These are phyloP conservation scores for Allacma fusca DNA, from an alignment of 2,888 invertebrate species.

Conservation along the genomic window DNA sequence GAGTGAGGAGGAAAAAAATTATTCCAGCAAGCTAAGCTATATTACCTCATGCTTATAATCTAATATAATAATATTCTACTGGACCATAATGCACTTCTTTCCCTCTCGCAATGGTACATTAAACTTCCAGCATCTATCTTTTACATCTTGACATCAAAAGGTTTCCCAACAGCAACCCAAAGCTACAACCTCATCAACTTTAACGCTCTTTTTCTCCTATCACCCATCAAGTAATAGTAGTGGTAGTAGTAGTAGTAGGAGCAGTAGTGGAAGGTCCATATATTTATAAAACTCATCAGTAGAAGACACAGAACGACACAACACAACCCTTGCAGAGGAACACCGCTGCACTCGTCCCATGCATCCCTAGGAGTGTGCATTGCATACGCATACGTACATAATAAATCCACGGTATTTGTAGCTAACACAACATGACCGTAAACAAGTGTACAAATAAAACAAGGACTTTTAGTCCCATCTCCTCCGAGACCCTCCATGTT, in stretches of 20 bases:
- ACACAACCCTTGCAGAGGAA: too few relatives aligned
- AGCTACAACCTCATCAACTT: slow-evolving; percentile 43
- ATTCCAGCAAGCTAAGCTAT: slow-evolving; percentile 18
- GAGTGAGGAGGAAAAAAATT: slow-evolving; percentile 14
- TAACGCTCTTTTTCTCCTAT: slow-evolving; percentile 36
- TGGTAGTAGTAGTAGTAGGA: too few relatives aligned
- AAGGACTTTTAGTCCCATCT: slow-evolving; percentile 21
- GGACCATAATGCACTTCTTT: slow-evolving; percentile 31
- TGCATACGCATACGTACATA: not conserved
- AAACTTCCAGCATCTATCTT: slow-evolving; percentile 40
- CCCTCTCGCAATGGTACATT: slow-evolving; percentile 34
- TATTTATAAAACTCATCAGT: too few relatives aligned
- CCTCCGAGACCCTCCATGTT: slow-evolving; percentile 9
- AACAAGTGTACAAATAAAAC: slow-evolving; percentile 28
- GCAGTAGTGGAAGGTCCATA: too few relatives aligned
- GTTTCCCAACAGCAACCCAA: slow-evolving; percentile 23
- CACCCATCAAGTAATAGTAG: slow-evolving; percentile 12
- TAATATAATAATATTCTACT: slow-evolving; percentile 35
- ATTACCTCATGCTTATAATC: slow-evolving; percentile 10
- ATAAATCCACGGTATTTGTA: not conserved
- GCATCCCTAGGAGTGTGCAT: too few relatives aligned
- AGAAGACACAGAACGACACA: too few relatives aligned
- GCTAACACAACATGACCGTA: not conserved
- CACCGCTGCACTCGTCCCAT: too few relatives aligned
- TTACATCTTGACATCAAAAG: slow-evolving; percentile 42